These are phyloP conservation scores for Girardia tigrina DNA, from an alignment of 2,888 invertebrate species.

Conservation along the genomic window DNA sequence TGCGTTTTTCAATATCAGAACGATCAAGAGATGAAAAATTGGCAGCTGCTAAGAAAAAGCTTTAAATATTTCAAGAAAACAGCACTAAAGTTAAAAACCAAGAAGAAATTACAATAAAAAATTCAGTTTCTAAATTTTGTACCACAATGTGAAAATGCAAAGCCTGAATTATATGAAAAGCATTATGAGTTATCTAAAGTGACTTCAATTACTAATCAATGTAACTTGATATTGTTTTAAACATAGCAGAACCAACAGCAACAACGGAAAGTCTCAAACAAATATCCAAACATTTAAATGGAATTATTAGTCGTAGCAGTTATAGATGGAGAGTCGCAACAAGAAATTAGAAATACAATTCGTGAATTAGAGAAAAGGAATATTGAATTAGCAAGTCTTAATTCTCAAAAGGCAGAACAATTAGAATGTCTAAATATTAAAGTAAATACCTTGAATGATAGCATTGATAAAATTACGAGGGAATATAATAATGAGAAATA, in stretches of 20 bases:
- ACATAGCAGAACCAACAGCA: background rate
- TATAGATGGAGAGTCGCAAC: background rate
- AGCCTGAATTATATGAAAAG: no score
- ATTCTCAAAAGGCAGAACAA: background rate
- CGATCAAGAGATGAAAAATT: background rate
- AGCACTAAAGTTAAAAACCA: background rate
- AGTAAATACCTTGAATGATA: background rate
- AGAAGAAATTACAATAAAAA: background rate
- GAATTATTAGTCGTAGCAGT: conserved; percentile 43
- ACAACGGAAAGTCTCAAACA: conserved; percentile 54
- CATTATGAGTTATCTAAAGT: no score
- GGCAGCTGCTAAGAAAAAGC: background rate
- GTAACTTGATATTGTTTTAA: no score
- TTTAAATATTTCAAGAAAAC: background rate
- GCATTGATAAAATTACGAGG: background rate
- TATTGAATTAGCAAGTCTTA: background rate
- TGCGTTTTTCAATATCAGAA: background rate
- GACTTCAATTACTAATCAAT: no score
- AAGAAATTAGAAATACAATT: background rate
- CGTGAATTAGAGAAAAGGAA: background rate
- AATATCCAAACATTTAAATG: conserved; percentile 54
- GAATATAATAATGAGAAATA: background rate
- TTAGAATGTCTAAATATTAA: background rate
- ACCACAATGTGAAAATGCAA: no score
- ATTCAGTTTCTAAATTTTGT: no score